phyloP scores from a whole-genome alignment of 2,888 invertebrate genomes.

The Coremacera marginata region DNA sequence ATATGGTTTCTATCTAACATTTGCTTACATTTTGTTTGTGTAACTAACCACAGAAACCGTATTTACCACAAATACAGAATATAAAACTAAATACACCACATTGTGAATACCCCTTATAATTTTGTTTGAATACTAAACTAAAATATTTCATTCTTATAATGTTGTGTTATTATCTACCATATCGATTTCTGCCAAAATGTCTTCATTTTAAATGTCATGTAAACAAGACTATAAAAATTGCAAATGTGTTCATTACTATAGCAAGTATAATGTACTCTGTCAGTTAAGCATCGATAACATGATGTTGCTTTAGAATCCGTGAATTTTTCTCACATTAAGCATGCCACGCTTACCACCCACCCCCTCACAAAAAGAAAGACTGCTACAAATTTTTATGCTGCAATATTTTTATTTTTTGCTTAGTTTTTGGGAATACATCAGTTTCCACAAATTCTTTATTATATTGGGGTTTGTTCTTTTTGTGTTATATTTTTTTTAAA shows the following conservation, averaged over 20 bases:
- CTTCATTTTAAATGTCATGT: too few relatives aligned
- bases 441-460: not conserved
- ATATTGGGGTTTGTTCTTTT: slow-evolving; percentile 1
- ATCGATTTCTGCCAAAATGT: too few relatives aligned
- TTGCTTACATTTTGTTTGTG: too few relatives aligned
- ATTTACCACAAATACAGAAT: too few relatives aligned
- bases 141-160: too few relatives aligned
- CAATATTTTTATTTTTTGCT: not conserved
- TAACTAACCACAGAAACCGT: too few relatives aligned
- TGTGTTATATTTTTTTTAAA: not conserved
- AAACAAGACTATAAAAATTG: not conserved
- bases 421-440: not conserved
- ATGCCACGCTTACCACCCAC: not conserved
- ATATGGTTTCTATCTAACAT: too few relatives aligned
- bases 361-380: not conserved
- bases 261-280: not conserved
- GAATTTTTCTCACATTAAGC: too few relatives aligned
- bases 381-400: not conserved
- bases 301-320: not conserved
- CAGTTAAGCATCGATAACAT: not conserved
- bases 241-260: not conserved
- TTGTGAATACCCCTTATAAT: too few relatives aligned
- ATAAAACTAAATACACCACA: too few relatives aligned
- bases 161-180: too few relatives aligned
- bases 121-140: too few relatives aligned